These are phyloP conservation scores for Ormyrus labotus DNA, from an alignment of 2,888 invertebrate genomes.

Conservation along the genomic window DNA sequence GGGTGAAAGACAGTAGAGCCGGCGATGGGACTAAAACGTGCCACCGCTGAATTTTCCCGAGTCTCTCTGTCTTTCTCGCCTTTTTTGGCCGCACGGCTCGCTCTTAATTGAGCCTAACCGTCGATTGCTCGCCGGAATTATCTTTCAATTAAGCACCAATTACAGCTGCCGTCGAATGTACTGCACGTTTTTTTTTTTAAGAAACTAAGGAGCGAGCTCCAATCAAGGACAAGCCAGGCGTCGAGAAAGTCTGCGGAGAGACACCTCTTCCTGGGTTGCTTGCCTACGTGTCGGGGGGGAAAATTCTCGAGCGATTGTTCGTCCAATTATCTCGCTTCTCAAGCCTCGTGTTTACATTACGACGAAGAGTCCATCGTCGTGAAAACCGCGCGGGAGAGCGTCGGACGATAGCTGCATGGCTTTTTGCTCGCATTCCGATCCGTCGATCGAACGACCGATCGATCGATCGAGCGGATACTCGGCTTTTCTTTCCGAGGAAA, in stretches of 20 bases:
- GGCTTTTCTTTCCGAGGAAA: background rate
- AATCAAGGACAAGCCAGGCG: conserved; percentile 13
- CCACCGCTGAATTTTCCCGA: background rate
- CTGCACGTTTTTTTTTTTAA: too few species aligned
- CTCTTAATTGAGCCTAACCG: too few species aligned
- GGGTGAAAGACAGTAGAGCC: background rate
- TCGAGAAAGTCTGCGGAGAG: conserved; percentile 18
- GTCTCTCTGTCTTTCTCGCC: background rate
- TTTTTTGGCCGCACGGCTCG: background rate
- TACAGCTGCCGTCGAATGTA: too few species aligned
- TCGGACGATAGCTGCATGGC: too few species aligned
- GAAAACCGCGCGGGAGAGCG: background rate
- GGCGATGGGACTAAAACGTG: too few species aligned
- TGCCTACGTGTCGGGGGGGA: background rate
- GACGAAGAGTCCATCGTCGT: too few species aligned
- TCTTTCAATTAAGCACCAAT: too few species aligned
- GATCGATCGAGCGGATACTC: conserved; percentile 1
- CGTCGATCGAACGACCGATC: background rate
- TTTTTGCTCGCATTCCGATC: conserved; percentile 23
- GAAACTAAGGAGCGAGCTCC: background rate
- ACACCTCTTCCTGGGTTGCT: conserved; percentile 24
- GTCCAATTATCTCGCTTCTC: too few species aligned
- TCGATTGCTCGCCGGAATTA: too few species aligned
- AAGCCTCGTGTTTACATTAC: too few species aligned
- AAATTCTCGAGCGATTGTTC: conserved; percentile 8